A percentile compares a stretch with the other conserved stretches of the same genome.
These are phyloP conservation scores for Crocodylus rhombifer DNA, from an alignment of 2,797 vertebrate genomes.

Conservation along the genomic window DNA sequence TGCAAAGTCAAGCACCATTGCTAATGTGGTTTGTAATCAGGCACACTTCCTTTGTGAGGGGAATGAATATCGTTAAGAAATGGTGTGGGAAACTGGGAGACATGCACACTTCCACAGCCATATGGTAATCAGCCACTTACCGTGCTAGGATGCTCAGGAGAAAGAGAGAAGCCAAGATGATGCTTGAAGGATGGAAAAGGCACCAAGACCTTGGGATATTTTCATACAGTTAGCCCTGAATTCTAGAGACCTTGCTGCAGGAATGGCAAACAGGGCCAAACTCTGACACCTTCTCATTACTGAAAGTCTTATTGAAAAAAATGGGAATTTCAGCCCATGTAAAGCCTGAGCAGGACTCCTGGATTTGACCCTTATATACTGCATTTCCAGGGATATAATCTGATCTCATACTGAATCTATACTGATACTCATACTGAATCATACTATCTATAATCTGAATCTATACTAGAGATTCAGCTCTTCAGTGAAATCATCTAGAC, in stretches of 20 bases:
- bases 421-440: too few relatives aligned
- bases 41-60: conserved; percentile 87
- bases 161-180: not conserved
- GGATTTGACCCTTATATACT: not conserved
- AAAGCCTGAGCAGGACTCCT: not conserved
- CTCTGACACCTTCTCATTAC: not conserved
- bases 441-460: too few relatives aligned
- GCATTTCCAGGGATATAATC: not conserved
- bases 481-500: not conserved
- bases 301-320: not conserved
- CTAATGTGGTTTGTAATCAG: conserved; percentile 82
- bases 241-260: not conserved
- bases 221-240: accelerated
- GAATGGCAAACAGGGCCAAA: not conserved
- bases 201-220: not conserved
- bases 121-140: not conserved
- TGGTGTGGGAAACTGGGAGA: conserved; percentile 85
- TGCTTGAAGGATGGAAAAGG: not conserved
- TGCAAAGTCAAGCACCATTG: conserved; percentile 76
- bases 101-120: conserved; percentile 69
- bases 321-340: accelerated
- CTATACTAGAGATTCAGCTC: too few relatives aligned
- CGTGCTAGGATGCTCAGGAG: not conserved
- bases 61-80: conserved; percentile 74
- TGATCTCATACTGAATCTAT: not conserved